These are phyloP conservation scores for Sitobion miscanthi DNA, from an alignment of 1,140 invertebrate species.

Conservation along the genomic window DNA sequence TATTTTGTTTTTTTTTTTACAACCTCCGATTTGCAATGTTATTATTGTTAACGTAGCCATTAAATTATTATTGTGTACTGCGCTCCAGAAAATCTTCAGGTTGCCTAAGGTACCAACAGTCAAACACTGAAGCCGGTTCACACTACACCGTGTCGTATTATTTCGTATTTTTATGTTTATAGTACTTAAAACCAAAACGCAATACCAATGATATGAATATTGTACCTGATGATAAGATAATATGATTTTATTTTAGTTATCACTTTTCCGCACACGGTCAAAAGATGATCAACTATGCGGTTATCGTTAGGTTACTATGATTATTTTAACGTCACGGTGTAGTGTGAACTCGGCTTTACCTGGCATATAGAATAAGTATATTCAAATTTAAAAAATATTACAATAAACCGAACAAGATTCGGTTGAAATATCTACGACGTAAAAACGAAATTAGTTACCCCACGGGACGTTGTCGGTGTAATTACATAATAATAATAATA, in stretches of 20 bases:
- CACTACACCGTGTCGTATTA: too few relatives aligned
- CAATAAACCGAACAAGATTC: neutral
- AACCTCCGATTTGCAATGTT: neutral
- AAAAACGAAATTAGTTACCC: neutral
- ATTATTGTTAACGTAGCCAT: neutral
- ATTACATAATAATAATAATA: constrained; percentile 1
- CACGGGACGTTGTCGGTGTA: neutral
- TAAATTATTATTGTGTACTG: neutral
- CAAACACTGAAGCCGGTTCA: neutral
- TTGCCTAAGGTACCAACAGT: neutral
- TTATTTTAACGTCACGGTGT: too few relatives aligned
- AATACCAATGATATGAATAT: too few relatives aligned
- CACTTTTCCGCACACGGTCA: too few relatives aligned
- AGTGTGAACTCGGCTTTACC: neutral
- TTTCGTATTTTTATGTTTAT: too few relatives aligned
- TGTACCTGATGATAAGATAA: too few relatives aligned
- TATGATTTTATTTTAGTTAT: too few relatives aligned
- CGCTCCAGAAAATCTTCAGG: neutral
- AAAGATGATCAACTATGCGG: too few relatives aligned
- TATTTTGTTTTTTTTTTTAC: neutral
- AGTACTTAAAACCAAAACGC: too few relatives aligned
- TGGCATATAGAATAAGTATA: neutral
- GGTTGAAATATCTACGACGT: constrained; percentile 2
- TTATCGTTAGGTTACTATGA: too few relatives aligned
- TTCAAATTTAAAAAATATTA: neutral